phyloP scores from a whole-genome alignment of 1,140 invertebrate species.

The Argopecten irradians region DNA sequence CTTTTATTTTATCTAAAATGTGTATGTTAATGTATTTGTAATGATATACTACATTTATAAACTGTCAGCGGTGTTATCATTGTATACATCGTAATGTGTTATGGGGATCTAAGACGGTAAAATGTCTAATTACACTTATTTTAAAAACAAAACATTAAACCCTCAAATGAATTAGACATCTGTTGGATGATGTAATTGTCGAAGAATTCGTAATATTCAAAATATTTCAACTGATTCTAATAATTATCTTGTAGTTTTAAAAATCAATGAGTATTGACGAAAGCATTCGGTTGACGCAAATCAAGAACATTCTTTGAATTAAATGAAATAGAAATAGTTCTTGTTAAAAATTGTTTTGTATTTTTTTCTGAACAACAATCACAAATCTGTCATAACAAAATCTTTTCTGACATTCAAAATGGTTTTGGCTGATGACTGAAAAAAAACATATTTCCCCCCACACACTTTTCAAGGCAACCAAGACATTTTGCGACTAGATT shows the following conservation, averaged over 20 bases:
- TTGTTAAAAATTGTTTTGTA: background rate
- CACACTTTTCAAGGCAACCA: background rate
- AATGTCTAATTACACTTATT: too few relatives aligned
- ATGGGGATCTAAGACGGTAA: too few relatives aligned
- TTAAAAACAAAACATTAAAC: too few relatives aligned
- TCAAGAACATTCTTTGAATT: background rate
- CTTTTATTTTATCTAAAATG: too few relatives aligned
- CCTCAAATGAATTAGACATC: too few relatives aligned
- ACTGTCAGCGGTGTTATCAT: too few relatives aligned
- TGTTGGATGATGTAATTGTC: background rate
- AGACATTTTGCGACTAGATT: background rate
- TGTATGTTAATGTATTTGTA: too few relatives aligned
- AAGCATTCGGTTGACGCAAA: background rate
- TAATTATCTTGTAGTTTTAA: background rate
- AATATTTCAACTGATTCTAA: too few relatives aligned
- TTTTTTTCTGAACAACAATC: background rate
- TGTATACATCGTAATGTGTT: too few relatives aligned
- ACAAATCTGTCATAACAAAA: background rate
- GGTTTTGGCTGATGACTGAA: background rate
- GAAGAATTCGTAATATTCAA: background rate
- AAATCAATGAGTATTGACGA: background rate
- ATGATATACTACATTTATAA: too few relatives aligned
- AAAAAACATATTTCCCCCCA: background rate
- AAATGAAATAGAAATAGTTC: background rate
- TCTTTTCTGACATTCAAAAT: background rate